Conservation (phyloP, 37 sponge, comb jelly and placozoan species). For the Axinella damicornis region DNA sequence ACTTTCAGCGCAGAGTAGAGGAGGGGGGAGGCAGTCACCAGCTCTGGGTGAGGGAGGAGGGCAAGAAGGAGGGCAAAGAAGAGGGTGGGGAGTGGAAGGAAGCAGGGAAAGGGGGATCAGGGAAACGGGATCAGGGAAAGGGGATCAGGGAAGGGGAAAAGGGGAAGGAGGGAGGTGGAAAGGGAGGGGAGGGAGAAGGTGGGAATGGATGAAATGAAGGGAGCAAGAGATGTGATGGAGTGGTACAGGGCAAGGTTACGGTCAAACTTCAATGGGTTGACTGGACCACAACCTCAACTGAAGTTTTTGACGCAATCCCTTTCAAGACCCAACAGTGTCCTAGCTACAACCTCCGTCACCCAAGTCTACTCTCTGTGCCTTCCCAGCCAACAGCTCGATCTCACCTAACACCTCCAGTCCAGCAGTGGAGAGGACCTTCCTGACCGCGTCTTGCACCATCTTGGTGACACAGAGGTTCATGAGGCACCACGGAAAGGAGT, state of each 20-base stretch:
- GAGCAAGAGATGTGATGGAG: too few species aligned
- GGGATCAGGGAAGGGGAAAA: too few species aligned
- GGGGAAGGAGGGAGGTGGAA: too few species aligned
- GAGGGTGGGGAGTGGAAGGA: not conserved
- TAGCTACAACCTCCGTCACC: not conserved
- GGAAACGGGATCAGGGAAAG: too few species aligned
- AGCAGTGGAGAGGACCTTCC: conserved; percentile 55
- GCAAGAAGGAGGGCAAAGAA: not conserved
- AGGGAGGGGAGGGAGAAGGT: too few species aligned
- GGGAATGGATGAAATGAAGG: too few species aligned
- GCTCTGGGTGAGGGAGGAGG: conserved; percentile 47
- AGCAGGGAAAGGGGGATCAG: too few species aligned
- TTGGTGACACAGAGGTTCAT: conserved; percentile 76
- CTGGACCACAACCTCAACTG: too few species aligned
- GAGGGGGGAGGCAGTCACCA: conserved; percentile 74
- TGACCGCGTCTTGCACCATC: conserved; percentile 38
- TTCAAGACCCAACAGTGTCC: too few species aligned
- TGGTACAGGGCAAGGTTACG: too few species aligned
- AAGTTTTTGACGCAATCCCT: too few species aligned
- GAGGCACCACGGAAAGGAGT: conserved; percentile 76
- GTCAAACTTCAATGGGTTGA: too few species aligned
- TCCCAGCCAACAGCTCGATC: not conserved
- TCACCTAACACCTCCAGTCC: conserved; percentile 87
- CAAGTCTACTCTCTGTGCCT: not conserved
- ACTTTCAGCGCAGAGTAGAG: conserved; percentile 65